Conservation (phyloP, 2,113 vertebrate species). For the Vulpes lagopus region DNA sequence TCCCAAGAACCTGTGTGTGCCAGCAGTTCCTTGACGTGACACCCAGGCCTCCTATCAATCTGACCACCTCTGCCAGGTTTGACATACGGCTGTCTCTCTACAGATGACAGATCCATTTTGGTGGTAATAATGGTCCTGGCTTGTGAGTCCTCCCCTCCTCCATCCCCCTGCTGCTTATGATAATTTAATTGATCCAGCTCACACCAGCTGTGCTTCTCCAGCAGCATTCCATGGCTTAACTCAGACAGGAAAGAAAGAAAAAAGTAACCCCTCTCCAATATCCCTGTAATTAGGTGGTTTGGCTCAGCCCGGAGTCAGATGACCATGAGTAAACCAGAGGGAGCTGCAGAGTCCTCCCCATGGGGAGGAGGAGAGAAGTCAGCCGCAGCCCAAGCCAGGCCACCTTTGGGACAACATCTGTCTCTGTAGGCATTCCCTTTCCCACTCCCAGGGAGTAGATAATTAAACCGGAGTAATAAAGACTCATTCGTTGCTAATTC, state of each 20-base stretch:
- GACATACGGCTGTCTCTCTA: background rate
- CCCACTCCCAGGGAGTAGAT: constrained; percentile 39
- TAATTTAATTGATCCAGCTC: constrained; percentile 83
- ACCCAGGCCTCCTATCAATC: background rate
- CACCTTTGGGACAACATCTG: constrained; percentile 55
- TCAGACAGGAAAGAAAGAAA: constrained; percentile 46
- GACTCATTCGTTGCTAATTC: constrained; percentile 66
- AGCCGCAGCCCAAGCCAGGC: background rate
- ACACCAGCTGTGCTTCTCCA: constrained; percentile 75
- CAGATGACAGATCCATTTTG: constrained; percentile 70
- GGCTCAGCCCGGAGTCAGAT: constrained; percentile 73
- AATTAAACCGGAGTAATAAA: constrained; percentile 69
- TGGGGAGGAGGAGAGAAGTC: background rate
- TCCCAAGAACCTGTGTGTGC: background rate
- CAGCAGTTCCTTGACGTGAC: background rate
- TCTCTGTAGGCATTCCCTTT: constrained; percentile 19
- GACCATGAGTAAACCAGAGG: constrained; percentile 52
- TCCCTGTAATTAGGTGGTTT: constrained; percentile 81
- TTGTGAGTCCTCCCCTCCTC: constrained; percentile 32
- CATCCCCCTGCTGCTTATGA: constrained; percentile 75
- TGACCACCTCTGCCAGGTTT: background rate
- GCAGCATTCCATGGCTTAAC: constrained; percentile 80
- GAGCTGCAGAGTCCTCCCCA: background rate
- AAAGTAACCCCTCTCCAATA: constrained; percentile 64
- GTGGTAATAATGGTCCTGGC: constrained; percentile 68